A percentile compares a stretch with the other conserved stretches of the same genome.
phyloP scores from a whole-genome alignment of 2,113 vertebrate genomes.

The Brachypteracias leptosomus region DNA sequence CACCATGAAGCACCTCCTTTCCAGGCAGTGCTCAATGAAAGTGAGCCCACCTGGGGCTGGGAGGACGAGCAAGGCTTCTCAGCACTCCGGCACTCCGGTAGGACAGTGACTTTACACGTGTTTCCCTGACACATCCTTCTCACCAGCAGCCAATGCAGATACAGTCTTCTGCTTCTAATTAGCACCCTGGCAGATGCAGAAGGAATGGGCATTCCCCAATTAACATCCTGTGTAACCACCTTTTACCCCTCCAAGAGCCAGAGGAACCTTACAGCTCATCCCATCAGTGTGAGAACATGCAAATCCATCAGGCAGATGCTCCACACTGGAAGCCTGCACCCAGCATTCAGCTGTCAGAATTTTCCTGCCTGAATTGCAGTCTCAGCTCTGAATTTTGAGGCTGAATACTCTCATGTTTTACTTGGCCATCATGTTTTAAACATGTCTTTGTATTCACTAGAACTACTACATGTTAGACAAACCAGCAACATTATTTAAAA shows the following conservation, averaged over 20 bases:
- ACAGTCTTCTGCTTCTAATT: neutral
- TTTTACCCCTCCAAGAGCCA: neutral
- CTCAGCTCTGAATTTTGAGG: neutral
- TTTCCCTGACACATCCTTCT: neutral
- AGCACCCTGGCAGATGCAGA: neutral
- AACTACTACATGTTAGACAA: neutral
- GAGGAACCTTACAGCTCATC: neutral
- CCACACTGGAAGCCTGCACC: neutral
- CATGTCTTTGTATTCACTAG: neutral
- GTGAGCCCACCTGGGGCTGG: conserved; percentile 80
- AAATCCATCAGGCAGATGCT: neutral
- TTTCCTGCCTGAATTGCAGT: neutral
- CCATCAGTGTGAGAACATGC: neutral
- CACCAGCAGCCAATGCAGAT: neutral
- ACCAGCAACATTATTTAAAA: neutral
- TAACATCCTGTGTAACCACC: neutral
- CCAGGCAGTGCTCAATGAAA: conserved; percentile 74
- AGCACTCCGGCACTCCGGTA: conserved; percentile 92
- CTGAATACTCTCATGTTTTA: neutral
- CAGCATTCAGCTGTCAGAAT: neutral
- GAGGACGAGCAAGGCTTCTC: conserved; percentile 92
- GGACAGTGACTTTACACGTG: rapidly evolving
- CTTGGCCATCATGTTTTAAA: neutral
- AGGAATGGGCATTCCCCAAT: neutral
- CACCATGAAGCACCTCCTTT: conserved; percentile 75